Evolutionary conservation across 2,113 vertebrate genomes (phyloP), one percentile per base, ranked within the genome.

Genomic region (Ceratotherium simum): DNA sequence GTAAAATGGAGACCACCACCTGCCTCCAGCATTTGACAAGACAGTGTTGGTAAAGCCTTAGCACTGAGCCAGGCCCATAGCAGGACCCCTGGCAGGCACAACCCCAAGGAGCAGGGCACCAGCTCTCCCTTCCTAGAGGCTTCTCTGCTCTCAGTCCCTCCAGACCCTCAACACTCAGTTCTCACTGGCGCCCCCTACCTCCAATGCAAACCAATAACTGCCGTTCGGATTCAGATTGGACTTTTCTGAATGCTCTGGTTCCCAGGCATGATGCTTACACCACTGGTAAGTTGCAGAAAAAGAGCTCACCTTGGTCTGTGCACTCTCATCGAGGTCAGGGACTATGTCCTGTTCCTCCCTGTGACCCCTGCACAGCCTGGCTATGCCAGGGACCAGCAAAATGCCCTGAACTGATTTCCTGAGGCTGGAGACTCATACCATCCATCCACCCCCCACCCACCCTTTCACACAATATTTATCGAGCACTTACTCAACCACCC

Each of bases 71-170:
- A 23, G 42, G 65, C 48, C 83, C 20, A 36, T 8, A 18, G 60
- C 42, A 23, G 42, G 75, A 39, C 70, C 51, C 73, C 3, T 0
- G 1, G 42, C 64, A 39, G 76, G 14, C 29, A 54, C 4, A 54
- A 23, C 16, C 27, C 31, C 3, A 0, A 25, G 8, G 0, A 6
- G n/a, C 36, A 21, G 39, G 73, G 5, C 36, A 3, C 8, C 58
- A 4, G 64, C 76, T 60, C 56, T 33, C 23, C 29, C 31, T 9
- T 31, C 58, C 76, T 16, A 46, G 54, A 21, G 65, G 1, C 29
- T 51, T 10, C 84, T 69, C 70, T 39, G 31, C 48, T 54, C 54
- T 81, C 1, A 0, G 60, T 11, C 46, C 33, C 46, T 33, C 84
- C 11, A n/a, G 81, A 42, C 25, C 25, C 51, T 73, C 75, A 42